phyloP scores from a whole-genome alignment of 2,113 vertebrate species.

The Trogon surrucura region DNA sequence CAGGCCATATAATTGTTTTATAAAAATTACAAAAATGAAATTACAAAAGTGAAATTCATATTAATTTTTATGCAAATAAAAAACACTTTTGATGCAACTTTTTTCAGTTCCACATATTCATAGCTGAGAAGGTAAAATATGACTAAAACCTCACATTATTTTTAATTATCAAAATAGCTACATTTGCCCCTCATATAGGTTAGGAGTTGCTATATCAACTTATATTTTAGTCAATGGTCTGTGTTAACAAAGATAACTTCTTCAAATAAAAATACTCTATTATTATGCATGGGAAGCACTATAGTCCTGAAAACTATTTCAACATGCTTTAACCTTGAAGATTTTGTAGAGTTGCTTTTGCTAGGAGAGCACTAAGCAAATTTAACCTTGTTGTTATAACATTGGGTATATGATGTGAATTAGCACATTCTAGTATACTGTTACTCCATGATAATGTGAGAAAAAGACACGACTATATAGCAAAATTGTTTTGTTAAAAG shows the following conservation, averaged over 20 bases:
- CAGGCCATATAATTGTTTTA: neutral
- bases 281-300: neutral
- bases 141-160: neutral
- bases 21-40: neutral
- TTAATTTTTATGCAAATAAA: neutral
- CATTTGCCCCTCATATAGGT: neutral
- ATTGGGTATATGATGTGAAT: neutral
- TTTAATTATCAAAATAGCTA: neutral
- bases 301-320: neutral
- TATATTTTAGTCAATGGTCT: neutral
- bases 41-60: neutral
- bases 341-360: neutral
- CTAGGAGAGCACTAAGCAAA: neutral
- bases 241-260: neutral
- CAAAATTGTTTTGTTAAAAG: neutral
- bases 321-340: neutral
- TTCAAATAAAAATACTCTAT: neutral
- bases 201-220: neutral
- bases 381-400: neutral
- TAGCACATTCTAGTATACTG: neutral
- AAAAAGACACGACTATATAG: neutral
- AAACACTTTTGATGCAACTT: neutral
- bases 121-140: neutral
- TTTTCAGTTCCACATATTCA: accelerated
- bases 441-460: neutral